phyloP scores from a whole-genome alignment of 2,797 vertebrate species.

The Sorex maritimensis region DNA sequence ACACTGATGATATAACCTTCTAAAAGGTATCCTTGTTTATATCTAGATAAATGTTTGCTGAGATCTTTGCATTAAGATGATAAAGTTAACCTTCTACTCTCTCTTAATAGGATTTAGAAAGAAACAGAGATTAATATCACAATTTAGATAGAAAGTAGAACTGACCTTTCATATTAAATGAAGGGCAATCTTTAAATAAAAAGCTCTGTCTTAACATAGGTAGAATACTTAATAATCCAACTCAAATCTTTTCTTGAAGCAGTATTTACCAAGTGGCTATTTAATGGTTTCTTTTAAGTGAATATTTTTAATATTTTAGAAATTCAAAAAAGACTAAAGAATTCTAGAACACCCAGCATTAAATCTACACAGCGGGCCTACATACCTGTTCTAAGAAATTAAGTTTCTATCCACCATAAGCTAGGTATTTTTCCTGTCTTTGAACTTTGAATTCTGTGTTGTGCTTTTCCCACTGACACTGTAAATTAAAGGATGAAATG shows the following conservation, averaged over 20 bases:
- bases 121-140: constrained; percentile 75
- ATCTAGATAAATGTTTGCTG: constrained; percentile 68
- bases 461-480: constrained; percentile 73
- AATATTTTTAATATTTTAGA: constrained; percentile 76
- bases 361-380: constrained; percentile 69
- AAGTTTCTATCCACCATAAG: constrained; percentile 79
- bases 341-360: constrained; percentile 52
- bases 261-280: constrained; percentile 66
- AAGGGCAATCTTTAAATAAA: constrained; percentile 73
- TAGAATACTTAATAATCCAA: constrained; percentile 71
- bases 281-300: constrained; percentile 72
- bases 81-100: constrained; percentile 29
- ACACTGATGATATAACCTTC: constrained; percentile 50
- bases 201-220: constrained; percentile 66
- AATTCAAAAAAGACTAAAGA: constrained; percentile 71
- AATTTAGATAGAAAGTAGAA: constrained; percentile 66
- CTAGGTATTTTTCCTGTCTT: constrained; percentile 66
- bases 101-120: constrained; percentile 79
- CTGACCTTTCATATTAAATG: constrained; percentile 76
- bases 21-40: constrained; percentile 72
- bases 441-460: constrained; percentile 78
- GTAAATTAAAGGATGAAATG: constrained; percentile 83
- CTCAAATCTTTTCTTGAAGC: constrained; percentile 49
- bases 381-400: constrained; percentile 75
- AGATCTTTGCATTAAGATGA: constrained; percentile 78